Evolutionary conservation across 2,888 invertebrate genomes (phyloP), one percentile per base, ranked within the genome.

Genomic region (Sylvicola cinctus): DNA sequence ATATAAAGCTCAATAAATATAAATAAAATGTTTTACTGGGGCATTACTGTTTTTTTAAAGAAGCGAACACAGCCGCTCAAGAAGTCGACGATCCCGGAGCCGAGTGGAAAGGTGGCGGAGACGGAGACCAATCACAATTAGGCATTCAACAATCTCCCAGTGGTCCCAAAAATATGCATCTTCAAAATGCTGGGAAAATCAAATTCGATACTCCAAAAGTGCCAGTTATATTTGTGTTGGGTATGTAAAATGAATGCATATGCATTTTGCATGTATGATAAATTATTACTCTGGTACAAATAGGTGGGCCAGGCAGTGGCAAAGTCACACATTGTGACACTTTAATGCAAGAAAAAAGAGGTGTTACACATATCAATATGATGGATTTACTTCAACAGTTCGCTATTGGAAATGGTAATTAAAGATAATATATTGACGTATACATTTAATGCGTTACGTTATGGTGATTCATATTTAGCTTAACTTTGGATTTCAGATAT

Each of bases 291-390:
- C 37, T 36, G 41, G 36, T 41, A 29, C 36, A 47, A 49, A 12
- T 49, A 81, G 88, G 93, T 49, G 93, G 93, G 41, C 93, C 93
- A 42, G 93, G 91, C 46, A 88, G 88, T 60, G 93, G 93, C 31
- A 93, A 93, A 75, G 91, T 93, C 65, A 93, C 93, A 49, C 91
- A 93, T 58, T 93, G 93, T 63, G 88, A 87, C 58, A 81, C 76
- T 49, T 63, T 85, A 49, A 79, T 79, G 71, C 78, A 83, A 60
- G 85, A 87, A 60, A 71, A 78, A 44, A 72, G 74, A 38, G 83
- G 83, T 29, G 68, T 84, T 34, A 74, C 76, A 32, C 87, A 87
- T 59, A 81, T 87, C 55, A 87, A 87, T 56, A 85, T 87, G 84
- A 85, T 83, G 37, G 85, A 87, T 52, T 67, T 85, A 11, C 62